phyloP scores from a whole-genome alignment of 2,888 invertebrate genomes.

The Leptopterna dolabrata region DNA sequence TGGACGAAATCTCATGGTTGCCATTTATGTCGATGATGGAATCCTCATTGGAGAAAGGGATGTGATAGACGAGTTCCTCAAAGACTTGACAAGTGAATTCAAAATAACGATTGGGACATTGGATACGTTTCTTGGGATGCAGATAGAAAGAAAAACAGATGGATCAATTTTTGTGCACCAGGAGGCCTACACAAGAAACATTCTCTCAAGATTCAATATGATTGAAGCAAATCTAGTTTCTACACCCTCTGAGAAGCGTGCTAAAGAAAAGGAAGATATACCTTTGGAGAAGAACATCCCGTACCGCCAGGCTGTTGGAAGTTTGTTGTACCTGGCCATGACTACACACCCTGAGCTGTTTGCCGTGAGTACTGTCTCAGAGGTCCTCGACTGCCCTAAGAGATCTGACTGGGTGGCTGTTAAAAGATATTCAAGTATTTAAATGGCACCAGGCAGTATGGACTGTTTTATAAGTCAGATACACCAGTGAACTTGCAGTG shows the following conservation, averaged over 20 bases:
- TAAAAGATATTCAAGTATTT: constrained; percentile 34
- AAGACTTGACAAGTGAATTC: background rate
- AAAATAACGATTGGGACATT: background rate
- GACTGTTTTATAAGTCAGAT: background rate
- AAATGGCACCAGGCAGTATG: background rate
- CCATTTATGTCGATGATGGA: background rate
- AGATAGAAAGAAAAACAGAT: background rate
- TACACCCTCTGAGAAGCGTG: background rate
- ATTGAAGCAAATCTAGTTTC: background rate
- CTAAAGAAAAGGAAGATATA: background rate
- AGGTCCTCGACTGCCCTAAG: constrained; percentile 32
- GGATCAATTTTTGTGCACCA: background rate
- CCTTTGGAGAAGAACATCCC: constrained; percentile 36
- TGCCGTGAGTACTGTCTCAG: constrained; percentile 32
- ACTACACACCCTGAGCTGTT: constrained; percentile 40
- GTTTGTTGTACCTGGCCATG: constrained; percentile 11
- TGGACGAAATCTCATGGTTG: no score
- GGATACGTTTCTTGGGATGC: background rate
- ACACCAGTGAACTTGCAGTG: background rate
- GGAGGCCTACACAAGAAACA: background rate
- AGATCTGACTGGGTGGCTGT: constrained; percentile 36
- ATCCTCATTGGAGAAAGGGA: background rate
- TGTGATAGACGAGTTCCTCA: no score
- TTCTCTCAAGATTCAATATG: background rate
- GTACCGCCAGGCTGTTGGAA: constrained; percentile 26